Percentiles rank a stretch among this genome's conserved stretches.
Conservation (phyloP, 2,113 vertebrate genomes). For the Pleuronectes platessa region DNA sequence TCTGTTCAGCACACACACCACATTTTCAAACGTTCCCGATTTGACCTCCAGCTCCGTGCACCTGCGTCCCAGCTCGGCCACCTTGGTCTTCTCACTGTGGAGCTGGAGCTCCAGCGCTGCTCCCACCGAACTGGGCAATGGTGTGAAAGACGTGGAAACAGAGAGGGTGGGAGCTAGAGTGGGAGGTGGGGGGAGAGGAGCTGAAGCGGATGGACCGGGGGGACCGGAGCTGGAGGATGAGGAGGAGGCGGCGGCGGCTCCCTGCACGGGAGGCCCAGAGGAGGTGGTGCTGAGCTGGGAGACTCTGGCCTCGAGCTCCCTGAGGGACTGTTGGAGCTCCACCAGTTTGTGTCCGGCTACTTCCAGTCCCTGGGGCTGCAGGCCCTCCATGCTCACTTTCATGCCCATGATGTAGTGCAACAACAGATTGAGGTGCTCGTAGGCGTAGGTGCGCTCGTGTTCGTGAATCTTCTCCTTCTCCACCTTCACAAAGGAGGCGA, state of each 20-base stretch:
- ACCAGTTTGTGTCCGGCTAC: slow-evolving; percentile 81
- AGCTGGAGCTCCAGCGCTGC: slow-evolving; percentile 82
- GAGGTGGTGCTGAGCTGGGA: slow-evolving; percentile 73
- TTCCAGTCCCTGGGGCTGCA: slow-evolving; percentile 83
- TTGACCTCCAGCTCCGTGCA: slow-evolving; percentile 90
- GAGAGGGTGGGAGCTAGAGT: slow-evolving; percentile 73
- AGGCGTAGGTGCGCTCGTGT: slow-evolving; percentile 85
- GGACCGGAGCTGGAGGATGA: slow-evolving; percentile 69
- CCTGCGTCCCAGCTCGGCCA: slow-evolving; percentile 79
- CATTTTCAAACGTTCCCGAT: slow-evolving; percentile 92
- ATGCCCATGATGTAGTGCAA: slow-evolving; percentile 87
- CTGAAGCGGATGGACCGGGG: slow-evolving; percentile 50
- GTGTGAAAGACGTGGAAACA: slow-evolving; percentile 81
- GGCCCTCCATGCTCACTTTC: slow-evolving; percentile 83
- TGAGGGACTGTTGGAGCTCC: slow-evolving; percentile 80
- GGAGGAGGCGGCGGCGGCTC: slow-evolving; percentile 68
- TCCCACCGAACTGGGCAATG: slow-evolving; percentile 80
- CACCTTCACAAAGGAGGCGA: slow-evolving; percentile 77
- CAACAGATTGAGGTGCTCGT: slow-evolving; percentile 90
- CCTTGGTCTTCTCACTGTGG: slow-evolving; percentile 77
- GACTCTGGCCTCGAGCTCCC: slow-evolving; percentile 80
- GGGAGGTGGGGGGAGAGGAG: slow-evolving; percentile 64
- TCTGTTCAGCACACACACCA: slow-evolving; percentile 94
- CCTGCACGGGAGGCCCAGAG: slow-evolving; percentile 79
- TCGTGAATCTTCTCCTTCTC: slow-evolving; percentile 87